Percentiles rank a stretch among this genome's conserved stretches.
phyloP scores from a whole-genome alignment of 2,888 invertebrate genomes.

The Fragum sueziense region DNA sequence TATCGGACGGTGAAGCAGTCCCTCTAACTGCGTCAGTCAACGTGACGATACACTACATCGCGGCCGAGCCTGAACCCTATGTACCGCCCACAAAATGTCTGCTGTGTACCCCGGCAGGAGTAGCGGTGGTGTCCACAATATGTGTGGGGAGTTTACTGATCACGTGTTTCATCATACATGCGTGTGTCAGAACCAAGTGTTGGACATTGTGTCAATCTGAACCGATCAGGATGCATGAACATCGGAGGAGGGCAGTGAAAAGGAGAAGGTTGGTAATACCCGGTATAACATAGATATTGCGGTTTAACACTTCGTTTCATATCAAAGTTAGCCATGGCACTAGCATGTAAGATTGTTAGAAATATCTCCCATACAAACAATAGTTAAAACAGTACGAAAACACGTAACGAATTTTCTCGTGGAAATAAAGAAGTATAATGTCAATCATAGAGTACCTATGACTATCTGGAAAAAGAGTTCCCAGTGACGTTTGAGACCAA shows the following conservation, averaged over 20 bases:
- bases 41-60: conserved; percentile 32
- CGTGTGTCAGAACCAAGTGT: conserved; percentile 3
- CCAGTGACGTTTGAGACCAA: not conserved
- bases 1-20: conserved; percentile 24
- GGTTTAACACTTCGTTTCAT: too few relatives aligned
- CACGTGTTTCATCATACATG: conserved; percentile 11
- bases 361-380: too few relatives aligned
- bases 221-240: not conserved
- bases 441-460: too few relatives aligned
- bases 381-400: too few relatives aligned
- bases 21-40: conserved; percentile 13
- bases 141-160: conserved; percentile 16
- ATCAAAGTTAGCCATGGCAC: too few relatives aligned
- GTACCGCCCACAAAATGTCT: conserved; percentile 21
- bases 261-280: not conserved
- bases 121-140: conserved; percentile 7
- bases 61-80: not conserved
- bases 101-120: conserved; percentile 29
- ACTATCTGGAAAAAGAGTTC: too few relatives aligned
- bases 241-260: not conserved
- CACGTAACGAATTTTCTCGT: too few relatives aligned
- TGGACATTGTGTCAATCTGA: conserved; percentile 25
- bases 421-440: too few relatives aligned
- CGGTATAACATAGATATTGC: not conserved
- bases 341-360: too few relatives aligned